phyloP scores from a whole-genome alignment of 2,888 invertebrate species.

The Nomada lathburiana region DNA sequence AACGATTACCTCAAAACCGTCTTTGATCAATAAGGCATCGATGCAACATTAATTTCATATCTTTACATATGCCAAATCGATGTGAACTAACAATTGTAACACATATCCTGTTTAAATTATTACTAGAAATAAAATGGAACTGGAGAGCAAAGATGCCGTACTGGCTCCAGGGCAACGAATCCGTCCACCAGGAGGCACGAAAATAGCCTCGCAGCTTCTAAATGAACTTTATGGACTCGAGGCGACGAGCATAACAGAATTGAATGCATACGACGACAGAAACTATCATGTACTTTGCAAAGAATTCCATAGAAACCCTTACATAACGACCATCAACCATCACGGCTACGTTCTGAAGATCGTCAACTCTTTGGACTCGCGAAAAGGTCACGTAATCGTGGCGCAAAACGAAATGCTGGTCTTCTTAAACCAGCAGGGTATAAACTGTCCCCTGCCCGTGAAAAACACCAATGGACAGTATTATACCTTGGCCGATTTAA shows the following conservation, averaged over 20 bases:
- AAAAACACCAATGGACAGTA: slow-evolving; percentile 88
- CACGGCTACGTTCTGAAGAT: slow-evolving; percentile 93
- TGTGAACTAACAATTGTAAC: not conserved
- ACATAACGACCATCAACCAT: slow-evolving; percentile 86
- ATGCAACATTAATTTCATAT: not conserved
- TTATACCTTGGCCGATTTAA: slow-evolving; percentile 85
- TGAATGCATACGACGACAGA: slow-evolving; percentile 92
- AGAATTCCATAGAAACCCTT: slow-evolving; percentile 87
- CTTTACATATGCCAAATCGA: not conserved
- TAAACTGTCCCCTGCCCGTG: slow-evolving; percentile 90
- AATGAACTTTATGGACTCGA: slow-evolving; percentile 88
- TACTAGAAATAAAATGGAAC: slow-evolving; percentile 9
- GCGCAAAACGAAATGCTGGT: slow-evolving; percentile 91
- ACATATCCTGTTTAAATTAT: not conserved
- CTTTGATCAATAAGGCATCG: not conserved
- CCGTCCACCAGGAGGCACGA: slow-evolving; percentile 86
- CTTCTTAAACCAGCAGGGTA: slow-evolving; percentile 87
- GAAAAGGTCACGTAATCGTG: slow-evolving; percentile 88
- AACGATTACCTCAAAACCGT: not conserved
- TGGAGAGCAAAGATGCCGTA: slow-evolving; percentile 34
- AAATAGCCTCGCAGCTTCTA: slow-evolving; percentile 86
- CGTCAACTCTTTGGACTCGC: slow-evolving; percentile 92
- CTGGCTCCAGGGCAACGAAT: slow-evolving; percentile 87
- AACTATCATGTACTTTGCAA: slow-evolving; percentile 89
- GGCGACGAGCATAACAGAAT: slow-evolving; percentile 86